Base-by-base conservation (phyloP, 1,140 invertebrate species). In the Megalopta genalis region DNA sequence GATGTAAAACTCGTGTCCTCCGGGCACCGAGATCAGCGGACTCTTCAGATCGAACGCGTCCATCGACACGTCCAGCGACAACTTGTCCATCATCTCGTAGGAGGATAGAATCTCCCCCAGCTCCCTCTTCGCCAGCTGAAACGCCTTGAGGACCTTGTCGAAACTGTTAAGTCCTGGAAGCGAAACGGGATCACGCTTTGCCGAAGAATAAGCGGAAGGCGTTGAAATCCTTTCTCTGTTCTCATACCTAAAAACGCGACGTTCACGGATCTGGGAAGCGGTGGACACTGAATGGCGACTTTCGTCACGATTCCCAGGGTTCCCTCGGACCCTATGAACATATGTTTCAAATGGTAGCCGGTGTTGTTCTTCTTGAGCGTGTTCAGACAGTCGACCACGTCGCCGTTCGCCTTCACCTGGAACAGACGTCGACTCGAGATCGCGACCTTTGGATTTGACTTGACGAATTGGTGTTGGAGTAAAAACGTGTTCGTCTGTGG, bases 301-400 rank as follows among this genome's bases (percentile, higher is more conserved):
- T 98, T 98, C 0, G 99, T 99, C 4, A 99, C 95, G 21, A 99
- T 91, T 12, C 99, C 99, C 57, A 99, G 92, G 0, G 98, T 99
- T 65, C 99, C 99, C 94, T 99, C 99, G 0, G 98, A 98, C 16
- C 99, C 99, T 87, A 99, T 98, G 89, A 99, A 99, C 65, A 99
- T 91, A 90, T 99, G 98, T 89, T 99, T 99, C 76, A 99, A 92
- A 90, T 99, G 97, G 91, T 99, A 99, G 0, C 98, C 98, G 0
- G 99, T 99, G 89, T 99, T 99, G 89, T 99, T 98, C 92, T 99
- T 99, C 89, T 98, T 97, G 79, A 99, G 93, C 4, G 95, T 94
- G 80, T 95, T 96, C 87, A 99, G 93, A 82, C 96, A 96, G 90
- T 99, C 96, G 16, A 99, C 90, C 1, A 99, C 93, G 71, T 96